phyloP scores from a whole-genome alignment of 1,140 invertebrate genomes.

The Plectrocnemia conspersa region DNA sequence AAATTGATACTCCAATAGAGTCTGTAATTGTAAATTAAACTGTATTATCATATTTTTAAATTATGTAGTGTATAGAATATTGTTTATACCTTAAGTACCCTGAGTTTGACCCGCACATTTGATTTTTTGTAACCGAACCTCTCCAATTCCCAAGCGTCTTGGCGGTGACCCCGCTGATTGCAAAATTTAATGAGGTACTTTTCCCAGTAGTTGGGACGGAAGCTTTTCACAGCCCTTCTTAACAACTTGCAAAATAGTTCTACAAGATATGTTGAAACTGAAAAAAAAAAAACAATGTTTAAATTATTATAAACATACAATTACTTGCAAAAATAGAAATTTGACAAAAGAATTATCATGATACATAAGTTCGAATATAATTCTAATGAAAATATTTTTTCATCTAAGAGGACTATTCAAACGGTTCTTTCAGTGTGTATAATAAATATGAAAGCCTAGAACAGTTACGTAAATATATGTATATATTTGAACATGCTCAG shows the following conservation, averaged over 20 bases:
- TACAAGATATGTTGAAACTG: constrained; percentile 73
- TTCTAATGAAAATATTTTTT: too few species aligned
- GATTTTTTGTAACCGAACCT: constrained; percentile 93
- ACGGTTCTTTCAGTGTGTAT: too few species aligned
- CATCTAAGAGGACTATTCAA: too few species aligned
- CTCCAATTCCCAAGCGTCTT: constrained; percentile 96
- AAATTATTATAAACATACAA: too few species aligned
- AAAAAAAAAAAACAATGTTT: too few species aligned
- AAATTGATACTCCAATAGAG: constrained; percentile 90
- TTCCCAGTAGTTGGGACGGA: constrained; percentile 87
- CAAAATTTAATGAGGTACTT: constrained; percentile 84
- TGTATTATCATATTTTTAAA: not conserved
- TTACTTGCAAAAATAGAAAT: constrained; percentile 8
- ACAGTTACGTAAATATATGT: too few species aligned
- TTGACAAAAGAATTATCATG: too few species aligned
- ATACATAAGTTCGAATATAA: too few species aligned
- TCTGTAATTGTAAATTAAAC: constrained; percentile 54
- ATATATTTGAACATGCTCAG: too few species aligned
- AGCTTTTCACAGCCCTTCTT: constrained; percentile 78
- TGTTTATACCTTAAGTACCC: constrained; percentile 69
- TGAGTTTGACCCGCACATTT: constrained; percentile 79
- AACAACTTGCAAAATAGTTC: constrained; percentile 87
- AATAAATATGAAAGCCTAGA: too few species aligned
- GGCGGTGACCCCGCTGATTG: constrained; percentile 73
- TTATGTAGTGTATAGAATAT: not conserved